Percentiles rank a stretch among this genome's conserved stretches.
These are phyloP conservation scores for Halictus rubicundus DNA, from an alignment of 1,140 invertebrate species.

Conservation along the genomic window DNA sequence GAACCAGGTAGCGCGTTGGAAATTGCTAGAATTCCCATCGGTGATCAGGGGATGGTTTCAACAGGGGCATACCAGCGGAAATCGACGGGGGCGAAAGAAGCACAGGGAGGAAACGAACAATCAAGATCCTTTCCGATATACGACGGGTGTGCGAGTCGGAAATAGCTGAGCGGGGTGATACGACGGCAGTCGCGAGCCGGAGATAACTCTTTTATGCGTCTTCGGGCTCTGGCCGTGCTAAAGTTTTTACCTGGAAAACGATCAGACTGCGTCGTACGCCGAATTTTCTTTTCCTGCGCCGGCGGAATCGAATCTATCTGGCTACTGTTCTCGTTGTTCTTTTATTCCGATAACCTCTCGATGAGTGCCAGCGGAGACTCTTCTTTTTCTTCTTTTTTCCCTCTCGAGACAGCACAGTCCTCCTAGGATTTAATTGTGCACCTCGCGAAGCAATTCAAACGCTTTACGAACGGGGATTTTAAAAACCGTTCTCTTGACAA, in stretches of 20 bases:
- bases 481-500: no score
- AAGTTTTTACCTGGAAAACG: slow-evolving; percentile 59
- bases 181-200: slow-evolving; percentile 52
- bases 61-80: no score
- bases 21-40: no score
- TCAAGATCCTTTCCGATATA: slow-evolving; percentile 26
- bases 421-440: background rate
- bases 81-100: background rate
- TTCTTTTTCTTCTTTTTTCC: background rate
- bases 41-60: no score
- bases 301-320: background rate
- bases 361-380: background rate
- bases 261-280: slow-evolving; percentile 15
- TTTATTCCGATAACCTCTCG: no score
- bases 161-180: slow-evolving; percentile 62
- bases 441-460: background rate
- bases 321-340: background rate
- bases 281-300: slow-evolving; percentile 12
- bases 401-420: background rate
- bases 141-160: slow-evolving; percentile 58
- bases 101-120: slow-evolving; percentile 15
- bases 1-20: background rate
- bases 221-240: slow-evolving; percentile 53
- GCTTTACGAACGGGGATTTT: background rate
- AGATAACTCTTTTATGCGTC: slow-evolving; percentile 68